Evolutionary conservation across 2,888 invertebrate species (phyloP).

Genomic region (Taphrorychus bicolor): DNA sequence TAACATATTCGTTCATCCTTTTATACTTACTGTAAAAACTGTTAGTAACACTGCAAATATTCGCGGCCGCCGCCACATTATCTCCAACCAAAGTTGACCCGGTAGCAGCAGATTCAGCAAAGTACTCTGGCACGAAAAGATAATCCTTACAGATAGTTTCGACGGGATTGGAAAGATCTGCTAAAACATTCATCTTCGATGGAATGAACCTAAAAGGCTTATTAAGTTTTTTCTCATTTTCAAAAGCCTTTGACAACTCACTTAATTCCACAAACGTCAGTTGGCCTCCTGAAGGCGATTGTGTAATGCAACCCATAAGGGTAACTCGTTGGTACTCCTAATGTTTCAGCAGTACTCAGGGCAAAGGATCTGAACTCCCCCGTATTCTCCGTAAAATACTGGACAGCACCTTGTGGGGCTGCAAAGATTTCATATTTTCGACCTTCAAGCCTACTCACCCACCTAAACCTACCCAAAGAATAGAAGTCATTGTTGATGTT

Average conservation of each 20-base stretch:
- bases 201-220: constrained; percentile 45
- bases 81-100: too few relatives aligned
- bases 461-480: constrained; percentile 45
- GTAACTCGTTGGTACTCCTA: constrained; percentile 57
- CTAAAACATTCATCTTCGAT: not conserved
- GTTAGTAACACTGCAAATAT: too few relatives aligned
- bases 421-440: constrained; percentile 2
- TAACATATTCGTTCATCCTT: too few relatives aligned
- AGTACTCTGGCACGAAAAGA: constrained; percentile 46
- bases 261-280: constrained; percentile 50
- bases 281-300: constrained; percentile 67
- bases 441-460: not conserved
- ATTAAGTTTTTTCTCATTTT: too few relatives aligned
- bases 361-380: constrained; percentile 70
- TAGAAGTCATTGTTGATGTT: constrained; percentile 47
- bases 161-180: too few relatives aligned
- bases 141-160: constrained; percentile 40
- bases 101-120: too few relatives aligned
- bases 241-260: constrained; percentile 43
- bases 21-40: too few relatives aligned
- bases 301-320: constrained; percentile 67
- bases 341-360: constrained; percentile 53
- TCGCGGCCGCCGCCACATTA: too few relatives aligned
- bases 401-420: constrained; percentile 73
- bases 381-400: constrained; percentile 67